Conservation (phyloP, 2,797 vertebrate species). For the Buceros bicornis region DNA sequence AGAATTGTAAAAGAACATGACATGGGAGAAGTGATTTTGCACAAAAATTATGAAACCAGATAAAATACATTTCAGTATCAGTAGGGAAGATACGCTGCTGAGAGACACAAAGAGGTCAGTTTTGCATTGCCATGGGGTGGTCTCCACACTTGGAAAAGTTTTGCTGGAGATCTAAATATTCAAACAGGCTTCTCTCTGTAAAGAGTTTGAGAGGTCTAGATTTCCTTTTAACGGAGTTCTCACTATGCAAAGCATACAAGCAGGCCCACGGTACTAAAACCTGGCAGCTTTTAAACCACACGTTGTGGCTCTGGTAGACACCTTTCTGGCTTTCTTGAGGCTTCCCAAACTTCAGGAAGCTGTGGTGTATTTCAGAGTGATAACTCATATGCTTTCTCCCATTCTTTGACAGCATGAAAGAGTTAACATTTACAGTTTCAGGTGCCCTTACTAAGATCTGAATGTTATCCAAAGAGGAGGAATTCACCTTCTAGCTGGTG, state of each 20-base stretch:
- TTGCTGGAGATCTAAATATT: not conserved
- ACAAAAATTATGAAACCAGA: not conserved
- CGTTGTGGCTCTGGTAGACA: not conserved
- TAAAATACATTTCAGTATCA: not conserved
- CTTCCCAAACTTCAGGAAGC: not conserved
- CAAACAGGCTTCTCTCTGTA: not conserved
- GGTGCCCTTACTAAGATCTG: not conserved
- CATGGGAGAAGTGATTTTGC: not conserved
- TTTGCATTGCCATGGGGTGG: not conserved
- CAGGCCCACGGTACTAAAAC: not conserved
- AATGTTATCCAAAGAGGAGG: not conserved
- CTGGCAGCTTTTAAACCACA: not conserved
- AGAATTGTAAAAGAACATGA: not conserved
- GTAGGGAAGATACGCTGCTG: not conserved
- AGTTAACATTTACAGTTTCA: not conserved
- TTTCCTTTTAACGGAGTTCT: not conserved
- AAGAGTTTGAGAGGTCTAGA: not conserved
- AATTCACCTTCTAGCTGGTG: not conserved
- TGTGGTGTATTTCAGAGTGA: not conserved
- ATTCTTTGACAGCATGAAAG: not conserved
- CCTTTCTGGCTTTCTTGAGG: not conserved
- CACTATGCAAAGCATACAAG: not conserved
- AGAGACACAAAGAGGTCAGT: not conserved
- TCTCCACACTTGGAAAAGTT: not conserved
- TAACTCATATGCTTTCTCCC: not conserved